Base-by-base conservation (phyloP, 2,113 vertebrate species). In the Poeciliopsis turrubarensis region DNA sequence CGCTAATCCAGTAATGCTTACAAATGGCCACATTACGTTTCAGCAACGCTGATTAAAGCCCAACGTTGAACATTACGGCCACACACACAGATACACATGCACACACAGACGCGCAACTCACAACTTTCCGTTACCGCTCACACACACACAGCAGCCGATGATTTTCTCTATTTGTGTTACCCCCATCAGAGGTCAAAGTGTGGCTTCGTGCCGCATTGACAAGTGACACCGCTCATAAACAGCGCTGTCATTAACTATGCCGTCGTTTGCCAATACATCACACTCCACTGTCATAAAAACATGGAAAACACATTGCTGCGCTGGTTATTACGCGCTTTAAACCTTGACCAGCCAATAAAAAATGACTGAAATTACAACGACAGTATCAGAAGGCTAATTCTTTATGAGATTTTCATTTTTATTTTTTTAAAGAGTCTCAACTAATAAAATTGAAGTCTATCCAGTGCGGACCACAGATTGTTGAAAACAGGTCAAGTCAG, bases 301-400 rank as follows among this genome's bases (percentile, higher is more conserved):
- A 79, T 22, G 32, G 70, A 90, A 85, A 89, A 90, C 82, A 86
- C 83, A 85, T 81, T 57, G 79, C 82, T 13, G 69, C 65, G 7
- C 73, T 72, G 89, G 71, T 89, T 89, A 86, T 91, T 92, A 84
- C 65, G 71, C 83, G 87, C 86, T 77, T 86, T 91, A 91, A 92
- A 94, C 94, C 90, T 94, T 94, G 91, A 91, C 78, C 90, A 71
- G 78, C 72, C 89, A 78, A 90, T 94, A 94, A 95, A 94, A 37
- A 87, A 82, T 14, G 29, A 57, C 84, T 57, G 78, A 88, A 90
- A 91, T 91, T 87, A 92, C 88, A 84, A 87, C 87, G 85, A 81
- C 73, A 78, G 80, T 86, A 91, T 87, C 88, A 90, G 85, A 77
- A 67, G 1, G 37, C 73, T 86, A 47, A 83, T 89, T 89, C 91